These are phyloP conservation scores for Halichondria panicea DNA, from an alignment of 37 sponge, comb jelly and placozoan species.

Conservation along the genomic window DNA sequence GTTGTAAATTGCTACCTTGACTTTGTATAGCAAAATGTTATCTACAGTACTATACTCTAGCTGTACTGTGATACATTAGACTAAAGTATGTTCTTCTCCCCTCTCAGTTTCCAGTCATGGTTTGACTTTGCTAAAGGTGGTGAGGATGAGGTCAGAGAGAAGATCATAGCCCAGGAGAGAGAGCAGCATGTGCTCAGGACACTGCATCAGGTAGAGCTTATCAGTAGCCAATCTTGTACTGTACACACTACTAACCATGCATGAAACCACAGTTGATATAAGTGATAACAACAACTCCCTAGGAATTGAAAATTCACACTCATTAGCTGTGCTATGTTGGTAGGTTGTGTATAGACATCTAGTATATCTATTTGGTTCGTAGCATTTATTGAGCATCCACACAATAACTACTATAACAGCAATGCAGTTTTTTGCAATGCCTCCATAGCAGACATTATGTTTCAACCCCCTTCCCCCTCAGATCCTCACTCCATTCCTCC, in stretches of 20 bases:
- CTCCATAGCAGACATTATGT: background rate
- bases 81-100: background rate
- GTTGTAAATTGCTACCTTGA: no score
- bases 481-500: constrained; percentile 89
- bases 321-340: no score
- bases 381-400: no score
- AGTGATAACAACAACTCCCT: background rate
- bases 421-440: background rate
- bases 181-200: constrained; percentile 72
- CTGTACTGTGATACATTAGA: background rate
- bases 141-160: constrained; percentile 55
- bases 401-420: no score
- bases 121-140: constrained; percentile 76
- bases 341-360: background rate
- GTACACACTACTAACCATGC: no score
- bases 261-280: no score
- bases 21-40: background rate
- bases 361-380: background rate
- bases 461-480: background rate
- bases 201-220: constrained; percentile 68
- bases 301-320: background rate
- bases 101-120: constrained; percentile 78
- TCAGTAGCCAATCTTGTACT: no score
- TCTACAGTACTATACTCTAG: background rate
- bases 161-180: constrained; percentile 78